Conservation (phyloP, 1,140 invertebrate genomes). For the Drosophila arizonae region DNA sequence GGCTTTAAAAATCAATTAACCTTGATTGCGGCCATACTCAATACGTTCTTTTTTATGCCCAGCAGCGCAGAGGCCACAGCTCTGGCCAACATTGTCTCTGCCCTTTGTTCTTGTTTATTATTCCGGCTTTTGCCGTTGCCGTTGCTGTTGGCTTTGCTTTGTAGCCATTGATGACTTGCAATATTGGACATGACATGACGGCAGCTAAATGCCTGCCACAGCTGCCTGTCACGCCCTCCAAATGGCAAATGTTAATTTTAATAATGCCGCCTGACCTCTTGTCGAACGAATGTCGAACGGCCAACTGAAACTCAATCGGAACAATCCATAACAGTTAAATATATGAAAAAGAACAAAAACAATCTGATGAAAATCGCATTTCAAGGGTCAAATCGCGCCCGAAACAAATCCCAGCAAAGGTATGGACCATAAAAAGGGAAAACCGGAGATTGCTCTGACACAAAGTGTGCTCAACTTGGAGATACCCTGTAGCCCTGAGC, state of each 20-base stretch:
- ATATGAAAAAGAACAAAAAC: constrained; percentile 35
- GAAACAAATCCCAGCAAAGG: constrained; percentile 66
- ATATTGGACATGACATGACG: constrained; percentile 80
- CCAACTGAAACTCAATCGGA: constrained; percentile 29
- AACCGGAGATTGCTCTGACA: neutral
- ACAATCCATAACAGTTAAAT: constrained; percentile 71
- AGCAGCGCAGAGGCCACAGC: constrained; percentile 8
- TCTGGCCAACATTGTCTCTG: constrained; percentile 18
- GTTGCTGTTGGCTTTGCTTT: constrained; percentile 40
- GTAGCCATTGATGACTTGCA: constrained; percentile 68
- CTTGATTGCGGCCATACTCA: constrained; percentile 71
- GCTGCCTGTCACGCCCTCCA: neutral
- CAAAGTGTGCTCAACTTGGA: neutral
- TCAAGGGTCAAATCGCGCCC: constrained; percentile 68
- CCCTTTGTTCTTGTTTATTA: constrained; percentile 62
- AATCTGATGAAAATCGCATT: constrained; percentile 77
- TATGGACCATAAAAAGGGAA: constrained; percentile 53
- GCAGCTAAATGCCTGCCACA: constrained; percentile 45
- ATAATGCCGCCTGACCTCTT: constrained; percentile 50
- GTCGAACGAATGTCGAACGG: neutral
- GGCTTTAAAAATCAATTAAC: constrained; percentile 82
- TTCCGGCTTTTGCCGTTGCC: constrained; percentile 52
- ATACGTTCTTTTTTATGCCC: constrained; percentile 29
- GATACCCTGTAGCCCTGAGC: neutral
- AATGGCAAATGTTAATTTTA: constrained; percentile 77